Evolutionary conservation across 2,888 invertebrate genomes (phyloP).

Genomic region (Drosophila borealis): DNA sequence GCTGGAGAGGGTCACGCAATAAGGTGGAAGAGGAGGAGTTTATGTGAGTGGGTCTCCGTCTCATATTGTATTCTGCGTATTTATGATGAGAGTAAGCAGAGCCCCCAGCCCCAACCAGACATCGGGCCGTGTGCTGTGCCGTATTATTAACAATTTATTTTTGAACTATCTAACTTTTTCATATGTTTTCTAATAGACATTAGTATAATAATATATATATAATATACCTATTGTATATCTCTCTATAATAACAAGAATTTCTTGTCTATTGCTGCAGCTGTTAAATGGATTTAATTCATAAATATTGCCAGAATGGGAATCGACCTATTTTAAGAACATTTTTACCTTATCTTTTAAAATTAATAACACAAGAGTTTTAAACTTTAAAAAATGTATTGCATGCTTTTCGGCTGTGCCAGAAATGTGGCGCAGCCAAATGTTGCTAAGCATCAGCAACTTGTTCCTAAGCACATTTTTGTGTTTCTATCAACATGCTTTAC

Average conservation of each 20-base stretch:
- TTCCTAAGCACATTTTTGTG: slow-evolving; percentile 2
- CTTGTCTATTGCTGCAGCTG: too few species aligned
- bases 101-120: slow-evolving; percentile 5
- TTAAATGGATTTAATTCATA: too few species aligned
- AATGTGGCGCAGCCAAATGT: slow-evolving; percentile 6
- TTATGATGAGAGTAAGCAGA: slow-evolving; percentile 10
- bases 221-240: background rate
- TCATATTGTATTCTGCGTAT: background rate
- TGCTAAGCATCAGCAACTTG: slow-evolving; percentile 2
- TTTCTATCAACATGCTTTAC: background rate
- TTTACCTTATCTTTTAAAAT: background rate
- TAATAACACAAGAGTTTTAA: background rate
- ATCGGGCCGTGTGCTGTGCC: slow-evolving; percentile 46
- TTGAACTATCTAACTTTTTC: slow-evolving; percentile 53
- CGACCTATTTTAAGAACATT: background rate
- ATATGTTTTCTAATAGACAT: slow-evolving; percentile 43
- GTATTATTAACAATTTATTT: slow-evolving; percentile 63
- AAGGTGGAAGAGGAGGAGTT: background rate
- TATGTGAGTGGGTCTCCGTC: slow-evolving; percentile 10
- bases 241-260: too few species aligned
- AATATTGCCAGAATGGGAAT: background rate
- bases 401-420: slow-evolving; percentile 19
- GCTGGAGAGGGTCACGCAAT: slow-evolving; percentile 19
- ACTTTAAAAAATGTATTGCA: slow-evolving; percentile 23
- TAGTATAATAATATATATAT: slow-evolving; percentile 20